Base-by-base conservation (phyloP, 2,888 invertebrate genomes). In the Strigamia transsilvanica region DNA sequence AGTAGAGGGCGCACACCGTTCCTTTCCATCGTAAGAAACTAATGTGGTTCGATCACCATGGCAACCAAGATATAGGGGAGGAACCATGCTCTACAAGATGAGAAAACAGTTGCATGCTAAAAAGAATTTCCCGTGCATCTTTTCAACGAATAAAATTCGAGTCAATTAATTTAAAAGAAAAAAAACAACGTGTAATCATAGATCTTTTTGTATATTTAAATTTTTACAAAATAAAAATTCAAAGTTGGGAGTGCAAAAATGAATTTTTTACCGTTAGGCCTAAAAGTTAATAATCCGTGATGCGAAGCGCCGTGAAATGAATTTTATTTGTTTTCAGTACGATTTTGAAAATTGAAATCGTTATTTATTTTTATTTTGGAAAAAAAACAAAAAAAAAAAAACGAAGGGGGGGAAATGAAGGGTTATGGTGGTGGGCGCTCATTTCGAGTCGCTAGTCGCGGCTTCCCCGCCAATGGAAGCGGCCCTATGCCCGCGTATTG, bases 41-140 rank as follows among this genome's bases (percentile, higher is more conserved):
- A 61, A 61, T 61, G 61, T 61, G 61, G 61, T 61, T 61, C 61
- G 61, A 61, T 61, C 61, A 61, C 61, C 61, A 61, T 61, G 61
- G 61, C 61, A 61, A 61, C 61, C 18, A 61, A 61, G 61, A 61
- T 61, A 61, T 61, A 23, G 61, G 61, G 61, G 61, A 61, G 61
- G 61, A 18, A 10, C 61, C 21, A 18, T 21, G 61, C 61, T 61
- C 61, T 61, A 61, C 61, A 61, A 61, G 61, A 61, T 61, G 61
- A 61, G 61, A 61, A 61, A 61, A 61, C 61, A 61, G 61, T 61
- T 61, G 61, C 61, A 61, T 61, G n/a, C 61, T 23, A 15, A 12
- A 61, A 61, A 61, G 61, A 61, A 18, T 18, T 18, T 18, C 18
- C 42, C 12, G 4, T 42, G 42, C 42, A 42, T 61, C 18, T 61